Evolutionary conservation across 92 coral and sea anemone species (phyloP).

Genomic region (Desmophyllum pertusum): DNA sequence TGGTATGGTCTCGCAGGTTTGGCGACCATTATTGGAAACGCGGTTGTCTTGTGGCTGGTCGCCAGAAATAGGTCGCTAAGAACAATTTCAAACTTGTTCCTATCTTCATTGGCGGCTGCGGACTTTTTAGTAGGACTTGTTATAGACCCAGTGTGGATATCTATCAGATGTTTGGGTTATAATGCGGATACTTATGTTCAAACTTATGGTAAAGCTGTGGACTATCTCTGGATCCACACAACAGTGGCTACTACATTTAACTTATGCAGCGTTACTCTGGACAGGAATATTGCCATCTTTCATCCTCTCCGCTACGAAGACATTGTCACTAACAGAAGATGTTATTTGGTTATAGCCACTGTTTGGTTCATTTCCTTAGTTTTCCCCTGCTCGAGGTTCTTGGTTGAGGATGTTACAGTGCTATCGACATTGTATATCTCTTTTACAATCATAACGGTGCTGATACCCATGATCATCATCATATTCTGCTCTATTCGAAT

Average conservation of each 20-base stretch:
- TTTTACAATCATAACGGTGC: slow-evolving; percentile 6
- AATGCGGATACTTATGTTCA: background rate
- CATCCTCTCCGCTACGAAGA: slow-evolving; percentile 15
- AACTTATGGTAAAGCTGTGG: slow-evolving; percentile 3
- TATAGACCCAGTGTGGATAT: slow-evolving; percentile 1
- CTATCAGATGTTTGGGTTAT: background rate
- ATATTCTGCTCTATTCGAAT: background rate
- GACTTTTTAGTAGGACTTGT: slow-evolving; percentile 15
- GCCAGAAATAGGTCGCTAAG: background rate
- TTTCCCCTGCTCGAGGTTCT: slow-evolving; percentile 10
- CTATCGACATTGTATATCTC: background rate
- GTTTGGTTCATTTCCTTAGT: slow-evolving; percentile 5
- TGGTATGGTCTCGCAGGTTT: slow-evolving; percentile 6
- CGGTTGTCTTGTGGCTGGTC: slow-evolving; percentile 15
- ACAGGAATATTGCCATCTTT: slow-evolving; percentile 2
- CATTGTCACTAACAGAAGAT: background rate
- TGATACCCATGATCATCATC: slow-evolving; percentile 12
- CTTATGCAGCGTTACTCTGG: slow-evolving; percentile 14
- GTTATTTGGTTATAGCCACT: slow-evolving; percentile 7
- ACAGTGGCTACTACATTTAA: slow-evolving; percentile 23
- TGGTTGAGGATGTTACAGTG: background rate
- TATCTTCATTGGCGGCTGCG: slow-evolving; percentile 7
- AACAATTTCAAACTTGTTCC: background rate
- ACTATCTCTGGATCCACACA: slow-evolving; percentile 17
- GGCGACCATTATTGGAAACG: slow-evolving; percentile 9